Evolutionary conservation across 1,140 invertebrate species (phyloP).

Genomic region (Thrips palmi): DNA sequence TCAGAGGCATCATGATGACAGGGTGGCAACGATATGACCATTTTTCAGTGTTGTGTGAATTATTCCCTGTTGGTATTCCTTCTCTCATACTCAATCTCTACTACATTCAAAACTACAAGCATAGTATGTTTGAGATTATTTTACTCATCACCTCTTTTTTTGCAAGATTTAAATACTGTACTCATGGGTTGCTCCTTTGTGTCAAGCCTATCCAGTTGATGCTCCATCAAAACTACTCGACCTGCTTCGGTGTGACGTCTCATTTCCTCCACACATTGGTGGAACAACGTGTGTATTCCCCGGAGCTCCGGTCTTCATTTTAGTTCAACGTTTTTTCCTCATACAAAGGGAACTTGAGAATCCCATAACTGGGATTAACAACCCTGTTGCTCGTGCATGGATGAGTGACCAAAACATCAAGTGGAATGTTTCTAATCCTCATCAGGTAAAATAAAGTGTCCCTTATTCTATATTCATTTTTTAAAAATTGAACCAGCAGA

Average conservation of each 20-base stretch:
- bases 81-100: slow-evolving; percentile 26
- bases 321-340: too few relatives aligned
- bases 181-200: slow-evolving; percentile 10
- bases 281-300: too few relatives aligned
- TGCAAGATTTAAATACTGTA: slow-evolving; percentile 6
- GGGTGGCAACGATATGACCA: slow-evolving; percentile 35
- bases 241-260: slow-evolving; percentile 3
- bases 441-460: slow-evolving; percentile 9
- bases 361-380: slow-evolving; percentile 3
- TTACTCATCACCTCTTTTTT: too few relatives aligned
- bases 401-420: slow-evolving; percentile 13
- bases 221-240: not conserved
- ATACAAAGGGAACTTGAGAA: too few relatives aligned
- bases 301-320: too few relatives aligned
- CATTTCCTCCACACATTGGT: too few relatives aligned
- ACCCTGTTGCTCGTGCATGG: slow-evolving; percentile 10
- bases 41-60: slow-evolving; percentile 42
- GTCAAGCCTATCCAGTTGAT: not conserved
- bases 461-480: slow-evolving; percentile 7
- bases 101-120: slow-evolving; percentile 15
- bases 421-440: slow-evolving; percentile 12
- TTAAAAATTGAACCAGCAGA: not conserved
- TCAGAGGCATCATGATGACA: slow-evolving; percentile 14
- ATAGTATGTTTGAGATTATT: too few relatives aligned
- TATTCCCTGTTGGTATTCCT: slow-evolving; percentile 42